Evolutionary conservation across 2,888 invertebrate genomes (phyloP), one percentile per base, ranked within the genome.

Genomic region (Hydrotaea cyrtoneurina): DNA sequence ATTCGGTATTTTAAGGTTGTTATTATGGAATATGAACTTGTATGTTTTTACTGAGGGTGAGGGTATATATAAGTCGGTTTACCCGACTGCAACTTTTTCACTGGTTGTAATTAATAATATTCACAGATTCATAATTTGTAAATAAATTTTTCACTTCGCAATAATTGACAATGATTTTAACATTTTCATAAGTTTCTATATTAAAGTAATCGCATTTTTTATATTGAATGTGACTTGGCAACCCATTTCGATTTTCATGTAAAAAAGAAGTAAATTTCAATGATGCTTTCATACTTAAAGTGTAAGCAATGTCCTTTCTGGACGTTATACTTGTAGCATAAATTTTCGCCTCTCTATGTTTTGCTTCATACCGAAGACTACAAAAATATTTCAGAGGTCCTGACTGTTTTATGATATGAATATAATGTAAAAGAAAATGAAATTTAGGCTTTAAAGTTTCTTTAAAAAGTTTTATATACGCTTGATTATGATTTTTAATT

Each of bases 361-460:
- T 74, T 15, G 36, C 15, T 59, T 74, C 59, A 39, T 72, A 74
- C 21, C 57, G 62, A 62, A 62, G 62, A 62, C 62, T 62, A 19
- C 62, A 62, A 13, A 62, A 62, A 62, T 74, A 74, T 39, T 64
- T 76, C 10, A 64, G 59, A 31, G 71, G 57, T 7, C 78, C 69
- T n/a, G 50, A 72, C 39, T 78, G 55, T 21, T 78, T 57, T 31
- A 36, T 78, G 10, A 71, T 71, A 13, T 11, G 11, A 43, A 71
- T 43, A 59, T 78, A 71, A 46, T 78, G 72, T 13, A 39, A 55
- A n/a, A 71, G 39, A 31, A 78, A 78, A 31, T 64, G 64, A 46
- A 64, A 76, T 50, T 43, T 23, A 17, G 31, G 50, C 23, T 64
- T 50, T n/a, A 21, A 39, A n/a, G 19, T 57, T 57, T 57, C n/a